A percentile compares a stretch with the other conserved stretches of the same genome.
These are phyloP conservation scores for Penaeus indicus DNA, from an alignment of 1,140 invertebrate species.

Conservation along the genomic window DNA sequence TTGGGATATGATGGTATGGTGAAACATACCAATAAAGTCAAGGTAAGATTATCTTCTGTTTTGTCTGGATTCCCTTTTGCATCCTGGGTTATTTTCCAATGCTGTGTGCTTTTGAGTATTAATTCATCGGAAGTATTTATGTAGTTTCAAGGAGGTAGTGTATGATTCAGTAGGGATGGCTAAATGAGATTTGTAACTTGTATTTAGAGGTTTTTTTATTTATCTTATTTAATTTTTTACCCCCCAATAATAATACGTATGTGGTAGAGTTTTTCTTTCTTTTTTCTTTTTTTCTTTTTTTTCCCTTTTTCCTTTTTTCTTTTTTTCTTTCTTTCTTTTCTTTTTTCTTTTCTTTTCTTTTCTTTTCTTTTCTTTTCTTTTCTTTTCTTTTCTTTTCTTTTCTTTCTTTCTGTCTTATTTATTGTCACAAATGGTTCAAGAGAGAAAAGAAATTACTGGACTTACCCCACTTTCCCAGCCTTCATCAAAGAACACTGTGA, in stretches of 20 bases:
- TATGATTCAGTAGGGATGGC: no score
- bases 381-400: neutral
- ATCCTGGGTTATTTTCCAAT: neutral
- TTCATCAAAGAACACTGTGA: conserved; percentile 84
- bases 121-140: no score
- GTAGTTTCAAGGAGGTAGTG: no score
- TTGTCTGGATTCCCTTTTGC: conserved; percentile 1
- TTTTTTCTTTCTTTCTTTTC: neutral
- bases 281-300: neutral
- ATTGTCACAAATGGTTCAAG: no score
- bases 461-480: conserved; percentile 73
- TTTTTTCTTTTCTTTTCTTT: neutral
- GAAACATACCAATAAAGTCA: conserved; percentile 84
- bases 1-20: conserved; percentile 87
- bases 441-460: no score
- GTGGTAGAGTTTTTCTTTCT: no score
- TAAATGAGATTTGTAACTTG: neutral
- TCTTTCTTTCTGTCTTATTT: neutral
- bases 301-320: neutral
- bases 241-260: no score
- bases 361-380: no score
- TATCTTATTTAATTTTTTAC: no score
- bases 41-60: conserved; percentile 73
- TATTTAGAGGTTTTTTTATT: no score
- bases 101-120: no score